Evolutionary conservation across 2,113 vertebrate species (phyloP).

Genomic region (Istiophorus platypterus): DNA sequence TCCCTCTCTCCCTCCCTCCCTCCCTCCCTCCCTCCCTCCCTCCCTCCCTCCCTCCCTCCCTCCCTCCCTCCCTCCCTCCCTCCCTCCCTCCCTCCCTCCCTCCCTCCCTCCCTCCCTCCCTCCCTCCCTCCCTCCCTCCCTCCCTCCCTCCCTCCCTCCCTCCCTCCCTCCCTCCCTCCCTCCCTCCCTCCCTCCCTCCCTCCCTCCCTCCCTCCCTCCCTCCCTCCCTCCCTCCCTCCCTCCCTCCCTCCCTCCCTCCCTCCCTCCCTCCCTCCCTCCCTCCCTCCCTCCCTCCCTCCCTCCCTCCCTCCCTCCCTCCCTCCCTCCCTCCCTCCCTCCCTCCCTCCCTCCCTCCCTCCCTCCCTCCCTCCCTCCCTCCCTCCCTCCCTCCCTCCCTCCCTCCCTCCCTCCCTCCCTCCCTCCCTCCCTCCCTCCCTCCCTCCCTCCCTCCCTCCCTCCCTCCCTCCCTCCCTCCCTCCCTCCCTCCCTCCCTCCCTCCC

Average conservation of each 20-base stretch:
- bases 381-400: slow-evolving; percentile 57
- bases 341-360: slow-evolving; percentile 62
- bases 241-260: slow-evolving; percentile 57
- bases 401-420: slow-evolving; percentile 60
- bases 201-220: slow-evolving; percentile 62
- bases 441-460: slow-evolving; percentile 53
- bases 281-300: slow-evolving; percentile 57
- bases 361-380: slow-evolving; percentile 51
- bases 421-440: slow-evolving; percentile 57
- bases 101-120: slow-evolving; percentile 57
- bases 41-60: slow-evolving; percentile 58
- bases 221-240: slow-evolving; percentile 51
- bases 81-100: slow-evolving; percentile 51
- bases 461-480: slow-evolving; percentile 58
- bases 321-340: slow-evolving; percentile 58
- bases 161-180: slow-evolving; percentile 53
- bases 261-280: slow-evolving; percentile 60
- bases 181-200: slow-evolving; percentile 58
- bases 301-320: slow-evolving; percentile 53
- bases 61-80: slow-evolving; percentile 62
- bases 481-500: slow-evolving; percentile 62
- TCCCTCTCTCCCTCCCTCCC: slow-evolving; percentile 51
- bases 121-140: slow-evolving; percentile 60
- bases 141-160: slow-evolving; percentile 57
- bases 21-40: slow-evolving; percentile 54